These are phyloP conservation scores for Labeo calbasu DNA, from an alignment of 2,797 vertebrate genomes.

Conservation along the genomic window DNA sequence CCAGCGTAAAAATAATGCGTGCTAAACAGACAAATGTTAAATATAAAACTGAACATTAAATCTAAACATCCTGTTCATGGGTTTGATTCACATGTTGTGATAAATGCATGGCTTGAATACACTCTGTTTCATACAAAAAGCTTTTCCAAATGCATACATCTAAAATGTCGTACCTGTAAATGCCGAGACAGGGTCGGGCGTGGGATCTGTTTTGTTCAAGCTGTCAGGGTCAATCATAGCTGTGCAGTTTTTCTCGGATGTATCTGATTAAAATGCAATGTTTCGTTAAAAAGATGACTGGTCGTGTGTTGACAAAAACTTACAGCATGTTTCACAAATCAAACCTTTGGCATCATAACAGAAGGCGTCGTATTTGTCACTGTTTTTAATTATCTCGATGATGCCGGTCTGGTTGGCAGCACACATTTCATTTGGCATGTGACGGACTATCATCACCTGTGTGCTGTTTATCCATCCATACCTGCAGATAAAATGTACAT, in stretches of 20 bases:
- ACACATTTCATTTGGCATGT: slow-evolving; percentile 76
- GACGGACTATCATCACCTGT: slow-evolving; percentile 82
- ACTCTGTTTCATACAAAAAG: too few relatives aligned
- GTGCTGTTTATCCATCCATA: slow-evolving; percentile 82
- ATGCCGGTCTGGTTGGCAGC: slow-evolving; percentile 80
- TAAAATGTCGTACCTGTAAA: neutral
- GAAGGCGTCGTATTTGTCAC: neutral
- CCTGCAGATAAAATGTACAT: slow-evolving; percentile 70
- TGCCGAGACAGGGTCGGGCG: neutral
- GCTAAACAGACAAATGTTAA: neutral
- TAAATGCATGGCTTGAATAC: too few relatives aligned
- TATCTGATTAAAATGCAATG: slow-evolving; percentile 28
- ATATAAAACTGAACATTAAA: neutral
- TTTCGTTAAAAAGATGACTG: neutral
- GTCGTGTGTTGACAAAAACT: neutral
- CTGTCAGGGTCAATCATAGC: neutral
- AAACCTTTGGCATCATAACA: slow-evolving; percentile 15
- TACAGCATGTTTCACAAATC: neutral
- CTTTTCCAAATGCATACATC: neutral
- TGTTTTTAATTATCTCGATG: slow-evolving; percentile 30
- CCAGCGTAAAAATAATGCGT: neutral
- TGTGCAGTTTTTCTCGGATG: slow-evolving; percentile 23
- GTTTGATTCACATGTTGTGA: too few relatives aligned
- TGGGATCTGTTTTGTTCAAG: neutral
- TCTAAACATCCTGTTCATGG: neutral